Conservation (phyloP, 2,797 vertebrate species). For the Takifugu ocellatus region DNA sequence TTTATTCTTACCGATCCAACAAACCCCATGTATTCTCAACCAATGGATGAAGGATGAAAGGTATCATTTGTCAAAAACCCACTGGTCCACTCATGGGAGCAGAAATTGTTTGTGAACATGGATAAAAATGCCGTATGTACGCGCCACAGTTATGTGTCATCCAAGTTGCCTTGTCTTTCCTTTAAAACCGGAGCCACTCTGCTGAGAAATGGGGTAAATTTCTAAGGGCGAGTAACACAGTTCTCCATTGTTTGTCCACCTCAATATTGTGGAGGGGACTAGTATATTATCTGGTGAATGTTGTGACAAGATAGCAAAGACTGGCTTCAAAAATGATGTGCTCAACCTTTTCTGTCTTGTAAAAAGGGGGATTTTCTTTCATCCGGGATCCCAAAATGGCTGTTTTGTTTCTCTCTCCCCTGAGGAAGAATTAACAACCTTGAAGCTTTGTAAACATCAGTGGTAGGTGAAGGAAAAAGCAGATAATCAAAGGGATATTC, state of each 20-base stretch:
- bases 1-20: constrained; percentile 72
- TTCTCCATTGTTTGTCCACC: constrained; percentile 27
- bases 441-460: constrained; percentile 67
- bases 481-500: constrained; percentile 68
- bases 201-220: constrained; percentile 52
- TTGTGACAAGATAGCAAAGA: constrained; percentile 36
- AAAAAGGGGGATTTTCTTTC: constrained; percentile 54
- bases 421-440: constrained; percentile 66
- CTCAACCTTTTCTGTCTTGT: constrained; percentile 54
- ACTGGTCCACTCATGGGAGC: constrained; percentile 72
- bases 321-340: constrained; percentile 48
- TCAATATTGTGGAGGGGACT: constrained; percentile 48
- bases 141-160: constrained; percentile 64
- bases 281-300: constrained; percentile 46
- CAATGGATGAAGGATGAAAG: constrained; percentile 75
- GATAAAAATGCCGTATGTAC: constrained; percentile 68
- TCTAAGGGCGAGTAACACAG: constrained; percentile 38
- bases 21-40: constrained; percentile 71
- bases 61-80: constrained; percentile 77
- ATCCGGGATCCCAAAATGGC: constrained; percentile 54
- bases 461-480: constrained; percentile 54
- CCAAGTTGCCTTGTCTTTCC: constrained; percentile 43
- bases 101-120: constrained; percentile 71
- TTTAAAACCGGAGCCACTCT: constrained; percentile 42
- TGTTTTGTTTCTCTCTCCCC: constrained; percentile 54